phyloP scores from a whole-genome alignment of 2,113 vertebrate species.

The Nesogale talazaci region DNA sequence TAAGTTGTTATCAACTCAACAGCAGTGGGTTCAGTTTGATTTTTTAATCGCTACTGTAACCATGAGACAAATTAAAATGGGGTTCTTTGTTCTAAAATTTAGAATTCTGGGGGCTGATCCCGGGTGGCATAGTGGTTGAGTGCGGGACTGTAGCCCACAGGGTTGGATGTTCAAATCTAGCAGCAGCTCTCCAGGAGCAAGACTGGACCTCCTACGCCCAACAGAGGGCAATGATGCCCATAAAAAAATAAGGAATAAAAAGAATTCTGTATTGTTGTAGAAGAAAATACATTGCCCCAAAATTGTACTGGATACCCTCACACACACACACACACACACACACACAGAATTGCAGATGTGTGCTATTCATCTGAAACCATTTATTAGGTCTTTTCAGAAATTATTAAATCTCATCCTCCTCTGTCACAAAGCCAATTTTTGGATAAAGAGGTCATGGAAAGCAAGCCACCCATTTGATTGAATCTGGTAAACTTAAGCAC shows the following conservation, averaged over 20 bases:
- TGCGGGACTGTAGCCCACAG: too few relatives aligned
- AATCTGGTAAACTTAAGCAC: neutral
- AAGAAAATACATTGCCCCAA: neutral
- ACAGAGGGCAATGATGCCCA: too few relatives aligned
- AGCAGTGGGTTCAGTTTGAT: too few relatives aligned
- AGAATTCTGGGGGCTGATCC: too few relatives aligned
- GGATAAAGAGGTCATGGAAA: neutral
- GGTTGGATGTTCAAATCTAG: too few relatives aligned
- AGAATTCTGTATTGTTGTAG: neutral
- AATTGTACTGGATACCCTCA: neutral
- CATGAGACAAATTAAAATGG: neutral
- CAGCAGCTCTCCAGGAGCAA: too few relatives aligned
- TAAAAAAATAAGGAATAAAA: too few relatives aligned
- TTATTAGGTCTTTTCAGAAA: conserved; percentile 22
- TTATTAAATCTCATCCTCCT: too few relatives aligned
- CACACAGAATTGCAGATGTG: conserved; percentile 21
- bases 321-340: too few relatives aligned
- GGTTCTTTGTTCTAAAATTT: neutral
- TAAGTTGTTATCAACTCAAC: too few relatives aligned
- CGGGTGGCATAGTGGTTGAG: too few relatives aligned
- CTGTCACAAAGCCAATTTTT: conserved; percentile 14
- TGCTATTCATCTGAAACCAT: neutral
- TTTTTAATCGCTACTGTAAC: neutral
- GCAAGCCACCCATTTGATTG: conserved; percentile 17
- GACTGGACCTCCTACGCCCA: too few relatives aligned